Evolutionary conservation across 2,113 vertebrate genomes (phyloP).

Genomic region (Butorides virescens): DNA sequence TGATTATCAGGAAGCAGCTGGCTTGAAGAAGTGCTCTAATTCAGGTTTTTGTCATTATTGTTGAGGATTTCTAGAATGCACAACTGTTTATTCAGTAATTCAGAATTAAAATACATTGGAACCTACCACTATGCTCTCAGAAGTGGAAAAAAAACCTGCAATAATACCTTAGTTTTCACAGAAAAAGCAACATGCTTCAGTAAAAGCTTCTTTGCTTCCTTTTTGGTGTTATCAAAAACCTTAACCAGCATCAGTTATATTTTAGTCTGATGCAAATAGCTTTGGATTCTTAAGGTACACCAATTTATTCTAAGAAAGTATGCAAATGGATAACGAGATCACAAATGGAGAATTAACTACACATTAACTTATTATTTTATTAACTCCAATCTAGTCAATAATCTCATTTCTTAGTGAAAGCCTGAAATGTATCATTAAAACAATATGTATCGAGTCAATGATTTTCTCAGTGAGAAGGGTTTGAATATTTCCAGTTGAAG

Average conservation of each 20-base stretch:
- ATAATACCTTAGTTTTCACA: neutral
- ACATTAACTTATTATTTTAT: neutral
- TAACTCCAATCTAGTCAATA: neutral
- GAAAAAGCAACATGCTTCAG: neutral
- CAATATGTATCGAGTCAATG: neutral
- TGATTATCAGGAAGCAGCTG: conserved; percentile 53
- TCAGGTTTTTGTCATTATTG: neutral
- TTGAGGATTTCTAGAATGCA: neutral
- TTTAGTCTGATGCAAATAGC: neutral
- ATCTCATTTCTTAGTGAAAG: neutral
- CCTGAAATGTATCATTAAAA: neutral
- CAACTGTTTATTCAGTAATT: neutral
- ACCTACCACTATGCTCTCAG: neutral
- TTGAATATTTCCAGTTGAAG: neutral
- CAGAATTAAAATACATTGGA: neutral
- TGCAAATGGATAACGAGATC: neutral
- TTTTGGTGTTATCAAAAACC: neutral
- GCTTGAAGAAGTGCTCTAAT: neutral
- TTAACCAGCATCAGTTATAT: neutral
- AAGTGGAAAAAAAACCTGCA: neutral
- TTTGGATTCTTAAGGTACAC: neutral
- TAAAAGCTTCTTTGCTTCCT: neutral
- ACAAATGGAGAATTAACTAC: neutral
- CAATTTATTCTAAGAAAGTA: neutral
- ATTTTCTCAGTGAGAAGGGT: neutral